Conservation (phyloP, 2,113 vertebrate species). For the Ovibos moschatus region DNA sequence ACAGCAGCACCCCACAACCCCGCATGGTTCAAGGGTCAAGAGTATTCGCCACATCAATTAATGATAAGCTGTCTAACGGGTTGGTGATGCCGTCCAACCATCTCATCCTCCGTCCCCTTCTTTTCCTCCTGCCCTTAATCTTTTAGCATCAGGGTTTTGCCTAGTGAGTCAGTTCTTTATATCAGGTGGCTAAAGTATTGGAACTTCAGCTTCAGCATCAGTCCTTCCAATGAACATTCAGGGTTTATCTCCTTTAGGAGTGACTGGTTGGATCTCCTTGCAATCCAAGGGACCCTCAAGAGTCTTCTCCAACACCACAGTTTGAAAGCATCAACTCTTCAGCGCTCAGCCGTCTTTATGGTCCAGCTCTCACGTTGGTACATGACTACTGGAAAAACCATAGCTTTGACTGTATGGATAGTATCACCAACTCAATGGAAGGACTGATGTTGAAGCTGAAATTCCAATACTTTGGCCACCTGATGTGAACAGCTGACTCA, state of each 20-base stretch:
- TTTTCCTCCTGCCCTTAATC: neutral
- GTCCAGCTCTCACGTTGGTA: neutral
- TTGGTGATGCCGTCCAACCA: neutral
- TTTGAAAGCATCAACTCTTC: neutral
- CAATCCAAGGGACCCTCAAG: neutral
- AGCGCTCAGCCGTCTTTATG: neutral
- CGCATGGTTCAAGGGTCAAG: rapidly evolving
- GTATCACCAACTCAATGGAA: neutral
- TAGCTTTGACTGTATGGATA: neutral
- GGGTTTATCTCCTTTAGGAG: neutral
- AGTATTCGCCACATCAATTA: neutral
- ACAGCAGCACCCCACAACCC: no score
- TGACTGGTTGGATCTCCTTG: neutral
- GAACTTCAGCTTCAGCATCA: neutral
- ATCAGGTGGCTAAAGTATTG: neutral
- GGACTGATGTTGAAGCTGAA: neutral
- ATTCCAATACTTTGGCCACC: neutral
- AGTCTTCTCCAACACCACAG: neutral
- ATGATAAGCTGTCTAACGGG: neutral
- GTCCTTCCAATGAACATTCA: neutral
- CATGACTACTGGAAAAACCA: neutral
- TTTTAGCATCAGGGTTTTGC: neutral
- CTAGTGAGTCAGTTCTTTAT: neutral
- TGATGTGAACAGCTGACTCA: neutral
- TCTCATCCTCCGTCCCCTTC: neutral